A percentile compares a stretch with the other conserved stretches of the same genome.
Conservation (phyloP, 2,113 vertebrate genomes). For the Egretta garzetta region DNA sequence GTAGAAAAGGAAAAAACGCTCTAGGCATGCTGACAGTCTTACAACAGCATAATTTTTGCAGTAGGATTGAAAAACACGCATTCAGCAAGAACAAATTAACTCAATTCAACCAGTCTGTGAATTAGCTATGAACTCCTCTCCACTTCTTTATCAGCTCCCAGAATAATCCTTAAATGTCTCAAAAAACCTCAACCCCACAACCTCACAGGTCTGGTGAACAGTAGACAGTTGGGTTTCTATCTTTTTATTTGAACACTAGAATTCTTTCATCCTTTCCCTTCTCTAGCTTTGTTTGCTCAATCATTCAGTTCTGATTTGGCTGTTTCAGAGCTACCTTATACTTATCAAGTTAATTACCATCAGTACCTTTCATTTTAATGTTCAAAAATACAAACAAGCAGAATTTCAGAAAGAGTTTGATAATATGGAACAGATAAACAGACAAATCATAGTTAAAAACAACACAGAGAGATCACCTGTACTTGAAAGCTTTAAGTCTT, state of each 20-base stretch:
- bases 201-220: not conserved
- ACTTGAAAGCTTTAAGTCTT: not conserved
- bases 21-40: not conserved
- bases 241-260: not conserved
- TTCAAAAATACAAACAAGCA: not conserved
- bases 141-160: not conserved
- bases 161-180: not conserved
- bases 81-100: conserved; percentile 49
- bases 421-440: not conserved
- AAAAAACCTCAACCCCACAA: not conserved
- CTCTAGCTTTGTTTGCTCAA: not conserved
- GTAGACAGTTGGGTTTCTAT: not conserved
- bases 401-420: not conserved
- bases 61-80: conserved; percentile 1
- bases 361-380: not conserved
- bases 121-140: not conserved
- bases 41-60: conserved; percentile 16
- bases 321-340: not conserved
- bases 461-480: not conserved
- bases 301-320: not conserved
- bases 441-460: not conserved
- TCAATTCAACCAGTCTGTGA: not conserved
- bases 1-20: not conserved
- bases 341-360: not conserved
- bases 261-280: not conserved